A percentile compares a stretch with the other conserved stretches of the same genome.
phyloP scores from a whole-genome alignment of 2,888 invertebrate genomes.

The Mechanitis mazaeus region DNA sequence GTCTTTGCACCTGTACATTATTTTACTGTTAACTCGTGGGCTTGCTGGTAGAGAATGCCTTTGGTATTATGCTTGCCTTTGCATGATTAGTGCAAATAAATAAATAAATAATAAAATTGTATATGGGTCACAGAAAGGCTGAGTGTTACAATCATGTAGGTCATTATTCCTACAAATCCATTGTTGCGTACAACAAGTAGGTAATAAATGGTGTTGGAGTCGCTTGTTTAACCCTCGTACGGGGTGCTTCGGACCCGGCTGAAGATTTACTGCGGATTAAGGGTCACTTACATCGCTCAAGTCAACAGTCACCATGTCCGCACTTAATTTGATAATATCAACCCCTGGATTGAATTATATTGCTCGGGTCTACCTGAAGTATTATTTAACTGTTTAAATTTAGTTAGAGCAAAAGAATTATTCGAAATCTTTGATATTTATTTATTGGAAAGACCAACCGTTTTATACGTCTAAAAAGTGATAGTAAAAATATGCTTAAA shows the following conservation, averaged over 20 bases:
- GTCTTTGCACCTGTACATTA: too few relatives aligned
- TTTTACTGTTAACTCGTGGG: too few relatives aligned
- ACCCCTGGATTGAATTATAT: slow-evolving; percentile 49
- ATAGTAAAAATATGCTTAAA: too few relatives aligned
- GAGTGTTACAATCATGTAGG: slow-evolving; percentile 23
- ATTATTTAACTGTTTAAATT: not conserved
- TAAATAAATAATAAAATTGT: slow-evolving; percentile 13
- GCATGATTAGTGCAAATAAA: too few relatives aligned
- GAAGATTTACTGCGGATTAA: slow-evolving; percentile 75
- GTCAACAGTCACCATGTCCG: slow-evolving; percentile 64
- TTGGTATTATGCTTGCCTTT: too few relatives aligned
- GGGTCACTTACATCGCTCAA: slow-evolving; percentile 73
- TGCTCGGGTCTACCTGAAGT: slow-evolving; percentile 18
- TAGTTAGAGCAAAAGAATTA: too few relatives aligned
- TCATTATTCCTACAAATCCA: slow-evolving; percentile 33
- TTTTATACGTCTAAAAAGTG: too few relatives aligned
- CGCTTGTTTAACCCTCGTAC: slow-evolving; percentile 66
- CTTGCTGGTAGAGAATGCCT: too few relatives aligned
- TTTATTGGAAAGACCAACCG: too few relatives aligned
- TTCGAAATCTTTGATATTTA: too few relatives aligned
- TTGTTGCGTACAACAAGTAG: slow-evolving; percentile 45
- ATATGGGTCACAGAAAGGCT: slow-evolving; percentile 7
- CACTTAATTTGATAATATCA: slow-evolving; percentile 64
- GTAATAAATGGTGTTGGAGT: slow-evolving; percentile 70
- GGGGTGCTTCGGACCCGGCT: slow-evolving; percentile 41